These are phyloP conservation scores for Carabus problematicus DNA, from an alignment of 2,888 invertebrate genomes.

Conservation along the genomic window DNA sequence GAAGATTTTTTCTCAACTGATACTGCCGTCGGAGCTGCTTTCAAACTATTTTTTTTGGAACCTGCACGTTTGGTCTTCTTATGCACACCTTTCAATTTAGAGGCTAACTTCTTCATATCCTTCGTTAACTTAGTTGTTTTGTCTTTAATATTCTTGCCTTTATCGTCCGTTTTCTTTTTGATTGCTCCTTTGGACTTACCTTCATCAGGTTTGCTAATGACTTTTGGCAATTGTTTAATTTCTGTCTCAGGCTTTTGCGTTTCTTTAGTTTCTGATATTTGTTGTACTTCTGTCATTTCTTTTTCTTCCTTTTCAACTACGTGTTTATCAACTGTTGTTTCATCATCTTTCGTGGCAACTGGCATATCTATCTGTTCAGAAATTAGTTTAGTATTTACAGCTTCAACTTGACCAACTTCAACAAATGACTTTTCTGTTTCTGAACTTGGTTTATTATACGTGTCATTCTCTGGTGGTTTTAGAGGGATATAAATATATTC, in stretches of 20 bases:
- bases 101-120: conserved; percentile 35
- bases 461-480: conserved; percentile 18
- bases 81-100: conserved; percentile 28
- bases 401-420: too few species aligned
- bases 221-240: conserved; percentile 10
- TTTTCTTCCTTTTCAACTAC: conserved; percentile 21
- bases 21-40: conserved; percentile 28
- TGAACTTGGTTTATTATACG: too few species aligned
- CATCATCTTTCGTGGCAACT: too few species aligned
- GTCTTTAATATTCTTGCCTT: conserved; percentile 21
- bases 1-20: conserved; percentile 15
- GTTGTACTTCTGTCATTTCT: not conserved
- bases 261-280: conserved; percentile 33
- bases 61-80: conserved; percentile 29
- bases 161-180: conserved; percentile 27
- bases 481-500: conserved; percentile 34
- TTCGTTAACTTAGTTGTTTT: conserved; percentile 22
- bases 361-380: too few species aligned
- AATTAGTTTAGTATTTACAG: too few species aligned
- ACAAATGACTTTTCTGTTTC: too few species aligned
- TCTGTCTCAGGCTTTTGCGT: conserved; percentile 19
- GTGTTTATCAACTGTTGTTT: conserved; percentile 12
- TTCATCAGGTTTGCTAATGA: not conserved
- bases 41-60: conserved; percentile 27
- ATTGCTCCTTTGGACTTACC: conserved; percentile 29